Base-by-base conservation (phyloP, 37 sponge, comb jelly and placozoan species). In the Petrosia ficiformis region DNA sequence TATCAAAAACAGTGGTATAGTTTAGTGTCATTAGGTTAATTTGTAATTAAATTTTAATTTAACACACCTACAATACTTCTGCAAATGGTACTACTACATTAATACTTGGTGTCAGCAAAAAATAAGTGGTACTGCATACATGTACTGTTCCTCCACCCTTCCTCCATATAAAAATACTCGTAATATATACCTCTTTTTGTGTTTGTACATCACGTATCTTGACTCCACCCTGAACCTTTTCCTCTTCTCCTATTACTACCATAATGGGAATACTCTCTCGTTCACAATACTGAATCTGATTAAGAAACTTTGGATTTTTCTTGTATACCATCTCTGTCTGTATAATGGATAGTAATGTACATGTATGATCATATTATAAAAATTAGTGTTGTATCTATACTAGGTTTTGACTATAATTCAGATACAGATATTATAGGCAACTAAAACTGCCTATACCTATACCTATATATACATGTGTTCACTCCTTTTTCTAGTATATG, bases 231-330 rank as follows among this genome's bases (percentile, higher is more conserved):
- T 74, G 58, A 52, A 72, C 71, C 70, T 61, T 74, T 71, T 99
- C 99, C 48, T 84, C 82, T 31, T 90, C 87, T 8, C 96, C 99
- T 2, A 99, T 70, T 39, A 95, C 84, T 2, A 93, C 86, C 19
- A 80, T 41, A 40, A 82, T 61, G 16, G 99, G 94, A 43, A 92
- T 68, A 2, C 66, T 63, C 64, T 95, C 85, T 37, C 37, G 80
- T 71, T 99, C 99, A 80, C 97, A 90, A 80, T 93, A 90, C 72
- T 99, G 96, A 67, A 95, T 82, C 85, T 99, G 99, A 65, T 82
- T 93, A 66, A 99, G 71, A n/a, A 99, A 78, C 76, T 93, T 96
- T 0, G 99, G 94, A 71, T 92, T 84, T 63, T 86, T 83, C 78
- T 91, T 93, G 84, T 96, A 95, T 28, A 84, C 2, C 76, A 93